Evolutionary conservation across 2,113 vertebrate species (phyloP), one percentile per base, ranked within the genome.

Genomic region (Rhombomys opimus): DNA sequence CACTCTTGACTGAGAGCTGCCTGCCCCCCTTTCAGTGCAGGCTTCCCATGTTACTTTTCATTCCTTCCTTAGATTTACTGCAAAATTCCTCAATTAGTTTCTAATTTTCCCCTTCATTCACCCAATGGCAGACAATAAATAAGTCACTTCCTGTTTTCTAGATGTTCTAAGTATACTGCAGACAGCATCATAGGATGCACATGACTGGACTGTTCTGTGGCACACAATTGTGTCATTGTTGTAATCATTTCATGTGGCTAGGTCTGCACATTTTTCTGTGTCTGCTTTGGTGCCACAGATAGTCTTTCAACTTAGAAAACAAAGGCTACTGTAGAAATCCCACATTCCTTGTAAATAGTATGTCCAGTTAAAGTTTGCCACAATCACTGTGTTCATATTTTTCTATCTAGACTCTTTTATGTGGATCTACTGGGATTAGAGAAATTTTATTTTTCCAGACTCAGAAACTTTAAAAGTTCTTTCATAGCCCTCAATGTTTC

Each of bases 401-500:
- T 82, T 10, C 35, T 94, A 65, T 54, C 61, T 82, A 18, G 20
- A 63, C 12, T 52, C 41, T 38, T n/a, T 18, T 80, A 30, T 78
- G 22, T 77, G 27, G 41, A 75, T 15, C 85, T 81, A 23, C 7
- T 90, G 38, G 23, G 61, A 94, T 90, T 92, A 84, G 88, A 81
- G 17, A 12, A 91, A 59, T 75, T 90, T 96, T 93, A 59, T 78
- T 72, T 90, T 96, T 93, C 67, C 32, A 95, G 81, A 76, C 90
- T 85, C 87, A 87, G 72, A 73, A 80, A 46, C 87, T 85, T 90
- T 93, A 15, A 54, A 65, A 96, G 65, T 72, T 20, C 41, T 59
- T 91, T 70, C 8, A 5, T 93, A 85, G 61, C 22, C 32, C 27
- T 82, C 25, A 90, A 2, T 30, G 50, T 95, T 92, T 93, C 13